Base-by-base conservation (phyloP, 2,888 invertebrate species). In the Diarsia dahlii region DNA sequence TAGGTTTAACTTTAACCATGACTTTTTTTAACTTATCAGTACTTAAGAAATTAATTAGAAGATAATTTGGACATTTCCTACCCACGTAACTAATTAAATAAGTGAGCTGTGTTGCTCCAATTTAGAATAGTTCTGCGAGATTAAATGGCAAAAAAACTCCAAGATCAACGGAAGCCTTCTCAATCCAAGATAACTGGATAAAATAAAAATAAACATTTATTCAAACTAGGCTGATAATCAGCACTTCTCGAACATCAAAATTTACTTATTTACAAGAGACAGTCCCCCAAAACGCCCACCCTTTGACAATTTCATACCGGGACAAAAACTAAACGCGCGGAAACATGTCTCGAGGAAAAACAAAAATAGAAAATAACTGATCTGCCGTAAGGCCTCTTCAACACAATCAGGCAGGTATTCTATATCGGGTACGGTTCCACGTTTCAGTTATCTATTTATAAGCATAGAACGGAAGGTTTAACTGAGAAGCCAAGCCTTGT, bases 1-100 rank as follows among this genome's bases (percentile, higher is more conserved):
- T 89, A 93, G 28, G 67, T 58, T 60, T 50, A 56, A 34, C 9
- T 63, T 15, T 50, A 48, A 56, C 28, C 0, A 48, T 18, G 2
- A 34, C 5, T 3, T 4, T n/a, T 66, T n/a, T 63, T 50, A 23
- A n/a, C 67, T 45, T 20, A n/a, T 18, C 0, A n/a, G n/a, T 64
- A 10, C 13, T 10, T 28, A 28, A 58, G 23, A 20, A 50, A 66
- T 28, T 50, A 50, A 66, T 9, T 20, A 50, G 9, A 34, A 50
- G 13, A 15, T 70, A 12, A 34, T 65, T 48, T 48, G 0, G 2
- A 23, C 34, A 65, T n/a, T 18, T 18, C 9, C 13, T 18, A n/a
- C 13, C 8, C 5, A 71, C 1, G 18, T 1, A 28, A 46, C 12
- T 48, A 64, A 34, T 64, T 18, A n/a, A 48, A 34, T 48, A 48